A percentile compares a stretch with the other conserved stretches of the same genome.
These are phyloP conservation scores for Thysanoteuthis rhombus DNA, from an alignment of 2,888 invertebrate genomes.

Conservation along the genomic window DNA sequence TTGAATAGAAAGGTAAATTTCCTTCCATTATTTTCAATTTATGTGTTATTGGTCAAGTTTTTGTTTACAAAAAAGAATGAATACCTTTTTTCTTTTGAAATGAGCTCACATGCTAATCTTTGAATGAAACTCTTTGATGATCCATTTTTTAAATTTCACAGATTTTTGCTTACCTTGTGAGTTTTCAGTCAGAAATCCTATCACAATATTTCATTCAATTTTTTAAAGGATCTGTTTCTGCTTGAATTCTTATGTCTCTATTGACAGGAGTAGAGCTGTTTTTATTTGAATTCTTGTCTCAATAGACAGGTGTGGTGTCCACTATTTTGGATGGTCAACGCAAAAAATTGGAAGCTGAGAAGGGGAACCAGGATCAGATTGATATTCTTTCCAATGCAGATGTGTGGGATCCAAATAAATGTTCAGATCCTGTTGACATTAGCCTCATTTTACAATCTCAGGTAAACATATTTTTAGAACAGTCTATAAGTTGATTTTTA, in stretches of 20 bases:
- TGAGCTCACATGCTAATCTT: background rate
- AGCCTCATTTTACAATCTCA: constrained; percentile 48
- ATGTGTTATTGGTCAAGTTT: background rate
- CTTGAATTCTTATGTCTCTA: constrained; percentile 16
- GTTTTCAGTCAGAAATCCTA: too few species aligned
- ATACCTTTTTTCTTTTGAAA: background rate
- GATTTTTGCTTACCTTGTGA: too few species aligned
- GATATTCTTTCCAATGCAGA: constrained; percentile 59
- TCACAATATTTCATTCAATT: too few species aligned
- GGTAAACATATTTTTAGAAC: background rate
- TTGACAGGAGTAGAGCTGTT: constrained; percentile 57
- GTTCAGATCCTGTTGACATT: constrained; percentile 42
- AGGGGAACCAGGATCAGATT: constrained; percentile 54
- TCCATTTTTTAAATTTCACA: background rate
- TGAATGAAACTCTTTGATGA: background rate
- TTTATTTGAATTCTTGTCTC: background rate
- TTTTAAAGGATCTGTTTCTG: too few species aligned
- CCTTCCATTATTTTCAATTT: background rate
- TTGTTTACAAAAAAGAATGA: background rate
- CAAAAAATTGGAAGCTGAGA: constrained; percentile 49
- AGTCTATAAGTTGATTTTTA: background rate
- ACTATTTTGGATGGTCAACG: constrained; percentile 58
- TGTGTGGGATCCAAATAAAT: constrained; percentile 45
- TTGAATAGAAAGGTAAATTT: constrained; percentile 57
- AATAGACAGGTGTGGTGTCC: constrained; percentile 61